phyloP scores from a whole-genome alignment of 2,797 vertebrate species.

The Melanotaenia boesemani region DNA sequence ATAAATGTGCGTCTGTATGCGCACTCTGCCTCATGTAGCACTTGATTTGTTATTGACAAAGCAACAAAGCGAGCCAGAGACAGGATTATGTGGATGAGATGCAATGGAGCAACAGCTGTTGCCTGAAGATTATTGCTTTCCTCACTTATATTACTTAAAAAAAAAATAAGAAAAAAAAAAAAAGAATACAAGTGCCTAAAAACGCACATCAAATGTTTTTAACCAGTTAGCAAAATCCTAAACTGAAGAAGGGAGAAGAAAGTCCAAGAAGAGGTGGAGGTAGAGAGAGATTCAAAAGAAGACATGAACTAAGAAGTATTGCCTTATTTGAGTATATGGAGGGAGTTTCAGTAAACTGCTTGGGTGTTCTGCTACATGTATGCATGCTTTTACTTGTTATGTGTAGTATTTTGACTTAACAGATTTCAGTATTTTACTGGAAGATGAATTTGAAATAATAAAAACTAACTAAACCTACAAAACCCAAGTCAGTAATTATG shows the following conservation, averaged over 20 bases:
- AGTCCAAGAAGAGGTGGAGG: no score
- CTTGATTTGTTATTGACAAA: conserved; percentile 24
- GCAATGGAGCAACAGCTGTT: conserved; percentile 5
- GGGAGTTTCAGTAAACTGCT: no score
- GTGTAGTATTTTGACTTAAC: no score
- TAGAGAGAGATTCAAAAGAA: not conserved
- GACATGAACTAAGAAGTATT: not conserved
- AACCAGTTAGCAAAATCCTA: not conserved
- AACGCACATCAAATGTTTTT: not conserved
- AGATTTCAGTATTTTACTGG: not conserved
- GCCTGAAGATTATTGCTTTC: not conserved
- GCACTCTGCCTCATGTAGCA: conserved; percentile 10
- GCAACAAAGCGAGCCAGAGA: conserved; percentile 16
- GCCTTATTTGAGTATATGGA: not conserved
- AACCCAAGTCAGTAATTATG: not conserved
- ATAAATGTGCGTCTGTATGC: conserved; percentile 9
- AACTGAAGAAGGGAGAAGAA: not conserved
- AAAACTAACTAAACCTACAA: not conserved
- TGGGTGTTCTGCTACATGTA: no score
- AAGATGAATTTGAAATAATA: no score
- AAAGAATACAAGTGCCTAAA: not conserved
- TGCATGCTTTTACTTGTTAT: no score
- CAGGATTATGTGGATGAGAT: conserved; percentile 25
- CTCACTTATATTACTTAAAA: not conserved
- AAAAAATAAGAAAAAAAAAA: not conserved